phyloP scores from a whole-genome alignment of 2,113 vertebrate genomes.

The Tor tambroides region DNA sequence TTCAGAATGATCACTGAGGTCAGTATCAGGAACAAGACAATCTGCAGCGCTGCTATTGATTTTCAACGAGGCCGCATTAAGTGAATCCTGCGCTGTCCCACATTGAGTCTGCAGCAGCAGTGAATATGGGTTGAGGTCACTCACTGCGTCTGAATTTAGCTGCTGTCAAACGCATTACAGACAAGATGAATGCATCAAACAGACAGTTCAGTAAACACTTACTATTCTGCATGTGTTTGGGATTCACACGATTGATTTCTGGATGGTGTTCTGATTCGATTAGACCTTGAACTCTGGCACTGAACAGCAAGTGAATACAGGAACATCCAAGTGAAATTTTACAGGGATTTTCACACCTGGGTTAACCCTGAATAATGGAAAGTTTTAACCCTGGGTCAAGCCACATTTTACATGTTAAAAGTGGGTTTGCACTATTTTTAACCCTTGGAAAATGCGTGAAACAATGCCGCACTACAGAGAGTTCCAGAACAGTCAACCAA shows the following conservation, averaged over 20 bases:
- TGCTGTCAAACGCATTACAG: conserved; percentile 30
- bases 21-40: conserved; percentile 13
- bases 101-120: conserved; percentile 52
- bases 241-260: neutral
- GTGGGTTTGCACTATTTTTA: neutral
- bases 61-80: conserved; percentile 52
- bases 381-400: neutral
- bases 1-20: neutral
- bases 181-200: neutral
- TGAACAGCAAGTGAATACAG: neutral
- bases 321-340: neutral
- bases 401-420: neutral
- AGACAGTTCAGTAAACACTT: neutral
- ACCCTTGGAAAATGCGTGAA: neutral
- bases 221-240: neutral
- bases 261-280: neutral
- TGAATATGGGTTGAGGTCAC: conserved; percentile 62
- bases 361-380: neutral
- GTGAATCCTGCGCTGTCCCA: conserved; percentile 49
- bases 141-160: conserved; percentile 52
- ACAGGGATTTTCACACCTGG: neutral
- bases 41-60: conserved; percentile 50
- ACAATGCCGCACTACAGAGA: neutral
- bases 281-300: neutral
- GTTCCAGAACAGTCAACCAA: neutral